Base-by-base conservation (phyloP, 2,888 invertebrate species). In the Macrosoma leucophasiata region DNA sequence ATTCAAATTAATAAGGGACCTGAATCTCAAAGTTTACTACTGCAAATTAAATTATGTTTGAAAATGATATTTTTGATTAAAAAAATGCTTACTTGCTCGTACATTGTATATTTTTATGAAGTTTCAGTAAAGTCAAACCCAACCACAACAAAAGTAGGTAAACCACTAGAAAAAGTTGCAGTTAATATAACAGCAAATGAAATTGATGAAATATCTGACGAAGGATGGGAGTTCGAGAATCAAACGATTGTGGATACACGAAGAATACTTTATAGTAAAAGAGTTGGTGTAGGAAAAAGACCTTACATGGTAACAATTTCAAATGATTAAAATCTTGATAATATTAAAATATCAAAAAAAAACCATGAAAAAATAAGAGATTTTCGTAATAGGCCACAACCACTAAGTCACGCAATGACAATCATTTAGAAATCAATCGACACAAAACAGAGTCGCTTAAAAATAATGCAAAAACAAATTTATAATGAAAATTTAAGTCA, bases 231-330 rank as follows among this genome's bases (percentile, higher is more conserved):
- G 20, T 78, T 46, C 26, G 79, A 81, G 43, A 81, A 82, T 13
- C 68, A 48, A 1, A 72, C 70, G 0, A 10, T 40, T 2, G 64
- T 79, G 6, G 81, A 82, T 21, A 61, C 72, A 0, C 71, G 82
- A 42, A 65, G 82, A 41, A 78, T 82, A 19, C 41, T 82, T 13
- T 75, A 74, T 36, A 75, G 81, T 38, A 79, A 71, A 43, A 59
- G 36, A 28, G 71, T 73, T 0, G 35, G 31, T 8, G 47, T 50
- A 18, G 78, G 74, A 2, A 72, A 63, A 32, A 55, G 81, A 20
- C 76, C 81, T 6, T 82, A 82, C 13, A 82, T 82, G 82, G 82
- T 81, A 59, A 50, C 55, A n/a, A n/a, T n/a, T n/a, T n/a, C n/a
- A n/a, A n/a, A n/a, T n/a, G n/a, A n/a, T n/a, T n/a, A n/a, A n/a